Conservation (phyloP, 35 echinoderm and acorn worm genomes). For the Antedon bifida region DNA sequence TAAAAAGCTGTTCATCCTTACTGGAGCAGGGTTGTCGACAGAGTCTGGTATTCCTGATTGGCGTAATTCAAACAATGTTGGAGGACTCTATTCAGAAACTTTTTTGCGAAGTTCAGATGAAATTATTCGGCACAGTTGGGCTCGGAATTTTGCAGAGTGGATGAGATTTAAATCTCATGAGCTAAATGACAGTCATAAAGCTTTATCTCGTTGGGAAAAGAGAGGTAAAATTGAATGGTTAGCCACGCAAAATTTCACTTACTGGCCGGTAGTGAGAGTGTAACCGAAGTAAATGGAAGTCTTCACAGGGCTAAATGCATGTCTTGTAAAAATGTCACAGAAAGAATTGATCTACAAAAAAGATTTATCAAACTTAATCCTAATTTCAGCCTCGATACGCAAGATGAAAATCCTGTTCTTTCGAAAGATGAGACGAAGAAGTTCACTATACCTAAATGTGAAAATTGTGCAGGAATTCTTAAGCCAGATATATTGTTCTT, state of each 20-base stretch:
- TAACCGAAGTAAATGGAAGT: constrained; percentile 78
- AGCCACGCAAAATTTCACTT: constrained; percentile 90
- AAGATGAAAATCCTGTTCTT: constrained; percentile 76
- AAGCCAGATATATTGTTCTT: constrained; percentile 84
- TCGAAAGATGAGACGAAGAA: constrained; percentile 27
- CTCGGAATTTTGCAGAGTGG: constrained; percentile 86
- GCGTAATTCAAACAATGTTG: constrained; percentile 78
- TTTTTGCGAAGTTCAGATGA: constrained; percentile 46
- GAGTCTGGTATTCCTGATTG: constrained; percentile 96
- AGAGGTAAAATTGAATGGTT: constrained; percentile 66
- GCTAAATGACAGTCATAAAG: constrained; percentile 45
- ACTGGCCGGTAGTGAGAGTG: constrained; percentile 46
- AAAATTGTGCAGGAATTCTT: constrained; percentile 53
- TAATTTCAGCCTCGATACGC: constrained; percentile 33
- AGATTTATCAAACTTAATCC: constrained; percentile 57
- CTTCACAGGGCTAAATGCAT: constrained; percentile 46
- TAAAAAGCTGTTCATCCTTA: constrained; percentile 61
- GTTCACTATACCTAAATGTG: constrained; percentile 66
- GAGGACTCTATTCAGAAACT: constrained; percentile 61
- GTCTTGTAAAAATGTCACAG: constrained; percentile 29
- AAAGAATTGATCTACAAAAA: constrained; percentile 44
- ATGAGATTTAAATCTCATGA: constrained; percentile 38
- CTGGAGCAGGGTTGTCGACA: constrained; percentile 88
- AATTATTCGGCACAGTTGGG: constrained; percentile 63
- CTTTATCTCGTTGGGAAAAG: constrained; percentile 58